A percentile compares a stretch with the other conserved stretches of the same genome.
These are phyloP conservation scores for Campylomormyrus numenius DNA, from an alignment of 2,113 vertebrate species.

Conservation along the genomic window DNA sequence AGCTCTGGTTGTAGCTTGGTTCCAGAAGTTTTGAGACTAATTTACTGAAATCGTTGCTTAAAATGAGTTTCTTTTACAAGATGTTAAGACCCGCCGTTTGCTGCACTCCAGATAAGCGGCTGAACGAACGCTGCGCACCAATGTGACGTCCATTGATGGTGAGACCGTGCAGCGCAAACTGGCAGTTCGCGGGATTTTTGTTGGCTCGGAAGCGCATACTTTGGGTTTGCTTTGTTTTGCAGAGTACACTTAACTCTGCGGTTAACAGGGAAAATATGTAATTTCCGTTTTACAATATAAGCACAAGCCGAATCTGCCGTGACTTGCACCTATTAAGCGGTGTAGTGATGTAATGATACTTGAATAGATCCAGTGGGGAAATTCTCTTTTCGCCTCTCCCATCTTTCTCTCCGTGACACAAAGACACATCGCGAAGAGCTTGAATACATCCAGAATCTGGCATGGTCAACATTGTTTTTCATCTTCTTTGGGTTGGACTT, in stretches of 20 bases:
- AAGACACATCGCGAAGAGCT: background rate
- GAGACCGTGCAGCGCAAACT: background rate
- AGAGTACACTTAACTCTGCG: background rate
- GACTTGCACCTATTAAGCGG: background rate
- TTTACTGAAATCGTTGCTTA: background rate
- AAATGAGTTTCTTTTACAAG: background rate
- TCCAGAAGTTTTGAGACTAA: background rate
- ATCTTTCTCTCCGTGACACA: background rate
- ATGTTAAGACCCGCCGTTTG: background rate
- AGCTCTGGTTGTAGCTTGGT: background rate
- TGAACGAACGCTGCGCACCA: background rate
- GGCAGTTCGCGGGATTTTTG: background rate
- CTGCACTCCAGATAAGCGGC: background rate
- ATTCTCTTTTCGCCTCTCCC: background rate
- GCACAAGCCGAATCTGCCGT: background rate
- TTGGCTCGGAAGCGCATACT: background rate
- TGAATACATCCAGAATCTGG: background rate
- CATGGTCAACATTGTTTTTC: background rate
- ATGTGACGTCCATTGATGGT: background rate
- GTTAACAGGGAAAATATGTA: background rate
- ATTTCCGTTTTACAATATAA: background rate
- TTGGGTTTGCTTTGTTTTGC: background rate
- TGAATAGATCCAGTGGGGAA: background rate
- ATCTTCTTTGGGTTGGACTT: slow-evolving; percentile 48
- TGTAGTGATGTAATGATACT: background rate